Conservation (phyloP, 2,797 vertebrate genomes). For the Synanceia verrucosa region DNA sequence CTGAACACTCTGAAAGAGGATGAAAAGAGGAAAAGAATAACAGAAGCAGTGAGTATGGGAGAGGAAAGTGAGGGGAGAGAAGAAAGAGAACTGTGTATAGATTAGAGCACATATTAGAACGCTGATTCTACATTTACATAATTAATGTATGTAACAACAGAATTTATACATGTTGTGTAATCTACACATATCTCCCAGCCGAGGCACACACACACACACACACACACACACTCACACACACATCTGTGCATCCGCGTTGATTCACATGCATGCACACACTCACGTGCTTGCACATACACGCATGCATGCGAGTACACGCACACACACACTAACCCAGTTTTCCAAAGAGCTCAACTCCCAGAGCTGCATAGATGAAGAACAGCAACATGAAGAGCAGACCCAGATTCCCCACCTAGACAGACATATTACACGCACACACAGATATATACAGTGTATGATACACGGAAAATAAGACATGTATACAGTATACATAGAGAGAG, state of each 20-base stretch:
- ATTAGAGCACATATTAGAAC: conserved; percentile 46
- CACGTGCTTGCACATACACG: conserved; percentile 22
- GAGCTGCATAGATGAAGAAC: conserved; percentile 99
- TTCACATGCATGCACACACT: conserved; percentile 22
- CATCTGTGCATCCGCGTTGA: neutral
- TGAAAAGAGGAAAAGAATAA: conserved; percentile 13
- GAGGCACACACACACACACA: conserved; percentile 39
- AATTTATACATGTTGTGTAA: conserved; percentile 67
- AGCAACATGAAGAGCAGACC: conserved; percentile 99
- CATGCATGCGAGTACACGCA: conserved; percentile 30
- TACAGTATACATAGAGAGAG: conserved; percentile 49
- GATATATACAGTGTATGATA: conserved; percentile 71
- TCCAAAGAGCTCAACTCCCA: conserved; percentile 98
- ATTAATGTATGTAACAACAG: conserved; percentile 66
- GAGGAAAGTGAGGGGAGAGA: conserved; percentile 37
- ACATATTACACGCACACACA: conserved; percentile 69
- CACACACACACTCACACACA: conserved; percentile 25
- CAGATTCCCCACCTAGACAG: conserved; percentile 96
- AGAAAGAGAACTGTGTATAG: conserved; percentile 39
- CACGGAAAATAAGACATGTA: conserved; percentile 67
- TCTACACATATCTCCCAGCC: conserved; percentile 55
- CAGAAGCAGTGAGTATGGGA: conserved; percentile 19
- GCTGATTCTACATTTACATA: conserved; percentile 54
- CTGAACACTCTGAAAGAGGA: conserved; percentile 86
- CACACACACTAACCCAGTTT: conserved; percentile 90